These are phyloP conservation scores for Fopius arisanus DNA, from an alignment of 1,140 invertebrate genomes.

Conservation along the genomic window DNA sequence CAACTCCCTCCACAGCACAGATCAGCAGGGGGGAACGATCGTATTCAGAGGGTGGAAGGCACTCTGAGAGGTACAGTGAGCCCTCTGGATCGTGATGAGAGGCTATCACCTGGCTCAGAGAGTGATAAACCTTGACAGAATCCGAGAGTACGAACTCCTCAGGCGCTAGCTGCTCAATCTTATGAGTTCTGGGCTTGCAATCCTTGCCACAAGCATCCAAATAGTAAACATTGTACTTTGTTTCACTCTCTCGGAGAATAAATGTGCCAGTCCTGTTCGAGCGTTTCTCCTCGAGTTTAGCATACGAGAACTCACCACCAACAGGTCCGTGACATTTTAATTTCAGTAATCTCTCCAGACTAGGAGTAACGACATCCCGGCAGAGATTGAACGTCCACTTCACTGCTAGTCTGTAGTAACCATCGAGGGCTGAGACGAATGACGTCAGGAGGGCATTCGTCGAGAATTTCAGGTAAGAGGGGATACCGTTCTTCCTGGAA, in stretches of 20 bases:
- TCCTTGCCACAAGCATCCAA: conserved; percentile 81
- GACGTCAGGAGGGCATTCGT: conserved; percentile 71
- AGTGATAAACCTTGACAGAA: conserved; percentile 66
- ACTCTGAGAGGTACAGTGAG: conserved; percentile 73
- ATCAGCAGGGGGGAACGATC: conserved; percentile 80
- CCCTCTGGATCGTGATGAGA: conserved; percentile 69
- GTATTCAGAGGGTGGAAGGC: conserved; percentile 85
- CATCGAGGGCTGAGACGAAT: conserved; percentile 85
- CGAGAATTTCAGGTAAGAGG: conserved; percentile 77
- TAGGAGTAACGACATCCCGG: conserved; percentile 79
- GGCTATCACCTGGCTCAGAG: conserved; percentile 70
- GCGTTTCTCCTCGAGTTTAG: conserved; percentile 81
- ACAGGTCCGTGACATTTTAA: conserved; percentile 89
- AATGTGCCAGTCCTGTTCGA: conserved; percentile 78
- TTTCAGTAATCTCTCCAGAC: conserved; percentile 73
- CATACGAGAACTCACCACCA: conserved; percentile 81
- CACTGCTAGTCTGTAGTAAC: conserved; percentile 85
- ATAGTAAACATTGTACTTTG: conserved; percentile 78
- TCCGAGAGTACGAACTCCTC: conserved; percentile 65
- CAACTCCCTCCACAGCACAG: conserved; percentile 65
- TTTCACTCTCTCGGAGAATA: conserved; percentile 82
- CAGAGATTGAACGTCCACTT: conserved; percentile 93
- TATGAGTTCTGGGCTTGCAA: conserved; percentile 76
- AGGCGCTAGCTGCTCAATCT: conserved; percentile 66
- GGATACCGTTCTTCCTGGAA: conserved; percentile 79